Conservation (phyloP, 2,113 vertebrate genomes). For the Cottus gobio region DNA sequence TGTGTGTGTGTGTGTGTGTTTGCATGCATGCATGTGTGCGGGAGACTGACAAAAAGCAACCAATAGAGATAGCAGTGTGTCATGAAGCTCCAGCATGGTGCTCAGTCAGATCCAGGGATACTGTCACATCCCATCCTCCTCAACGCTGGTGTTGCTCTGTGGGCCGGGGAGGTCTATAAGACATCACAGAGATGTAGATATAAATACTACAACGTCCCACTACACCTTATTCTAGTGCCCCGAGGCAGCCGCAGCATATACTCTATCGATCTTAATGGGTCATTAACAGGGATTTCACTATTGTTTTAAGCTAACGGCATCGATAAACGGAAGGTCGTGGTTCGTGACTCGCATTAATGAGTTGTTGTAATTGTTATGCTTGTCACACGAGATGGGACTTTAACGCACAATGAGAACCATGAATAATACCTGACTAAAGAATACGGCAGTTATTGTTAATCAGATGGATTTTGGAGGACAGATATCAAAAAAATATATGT, state of each 20-base stretch:
- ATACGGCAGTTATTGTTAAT: not conserved
- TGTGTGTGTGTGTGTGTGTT: slow-evolving; percentile 1
- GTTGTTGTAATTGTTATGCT: not conserved
- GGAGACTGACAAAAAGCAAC: slow-evolving; percentile 52
- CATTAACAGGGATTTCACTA: slow-evolving; percentile 7
- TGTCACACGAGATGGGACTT: not conserved
- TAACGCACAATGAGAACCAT: not conserved
- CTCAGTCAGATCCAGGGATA: slow-evolving; percentile 65
- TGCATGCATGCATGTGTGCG: slow-evolving; percentile 8
- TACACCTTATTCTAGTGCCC: slow-evolving; percentile 47
- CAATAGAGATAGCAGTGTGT: slow-evolving; percentile 51
- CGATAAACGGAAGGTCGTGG: not conserved
- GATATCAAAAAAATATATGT: too few relatives aligned
- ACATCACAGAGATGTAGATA: slow-evolving; percentile 52
- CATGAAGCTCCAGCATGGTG: slow-evolving; percentile 52
- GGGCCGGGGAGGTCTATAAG: slow-evolving; percentile 24
- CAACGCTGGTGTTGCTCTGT: slow-evolving; percentile 49
- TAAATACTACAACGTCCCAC: slow-evolving; percentile 48
- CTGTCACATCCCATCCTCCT: slow-evolving; percentile 70
- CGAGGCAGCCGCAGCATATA: slow-evolving; percentile 14
- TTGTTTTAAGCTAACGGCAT: slow-evolving; percentile 4
- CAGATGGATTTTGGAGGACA: not conserved
- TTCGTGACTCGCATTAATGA: not conserved
- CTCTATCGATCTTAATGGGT: slow-evolving; percentile 21
- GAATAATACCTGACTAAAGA: not conserved